These are phyloP conservation scores for Tauraco erythrolophus DNA, from an alignment of 2,113 vertebrate species.

Conservation along the genomic window DNA sequence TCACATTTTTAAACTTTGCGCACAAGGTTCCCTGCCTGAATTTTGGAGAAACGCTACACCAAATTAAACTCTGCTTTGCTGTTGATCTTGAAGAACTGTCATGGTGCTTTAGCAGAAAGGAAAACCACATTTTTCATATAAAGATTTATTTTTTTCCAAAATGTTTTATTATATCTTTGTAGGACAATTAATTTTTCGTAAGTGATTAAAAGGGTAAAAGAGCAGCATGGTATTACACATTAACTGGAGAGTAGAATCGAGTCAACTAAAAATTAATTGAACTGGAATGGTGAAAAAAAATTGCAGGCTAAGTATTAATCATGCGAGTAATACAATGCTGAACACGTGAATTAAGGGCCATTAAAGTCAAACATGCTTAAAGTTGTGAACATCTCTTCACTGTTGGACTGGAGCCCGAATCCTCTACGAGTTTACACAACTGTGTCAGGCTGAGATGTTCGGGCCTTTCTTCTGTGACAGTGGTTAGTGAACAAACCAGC, in stretches of 20 bases:
- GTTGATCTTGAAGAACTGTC: not conserved
- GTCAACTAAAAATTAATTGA: not conserved
- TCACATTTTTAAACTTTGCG: not conserved
- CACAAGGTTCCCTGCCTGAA: not conserved
- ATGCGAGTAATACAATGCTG: not conserved
- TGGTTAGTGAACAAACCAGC: not conserved
- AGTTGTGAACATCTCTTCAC: not conserved
- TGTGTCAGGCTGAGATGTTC: not conserved
- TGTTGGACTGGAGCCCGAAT: not conserved
- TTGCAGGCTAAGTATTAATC: not conserved
- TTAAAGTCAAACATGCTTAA: not conserved
- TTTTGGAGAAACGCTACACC: not conserved
- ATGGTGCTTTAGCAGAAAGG: not conserved
- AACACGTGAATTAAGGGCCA: not conserved
- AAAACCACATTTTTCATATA: not conserved
- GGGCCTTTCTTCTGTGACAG: not conserved
- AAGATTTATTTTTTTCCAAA: not conserved
- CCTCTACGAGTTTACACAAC: not conserved
- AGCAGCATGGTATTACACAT: not conserved
- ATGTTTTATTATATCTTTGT: not conserved
- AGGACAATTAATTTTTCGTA: not conserved
- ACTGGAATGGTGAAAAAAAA: not conserved
- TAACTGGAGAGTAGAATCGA: not conserved
- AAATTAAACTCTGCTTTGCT: not conserved
- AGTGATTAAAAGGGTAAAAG: not conserved